Percentiles rank a stretch among this genome's conserved stretches.
phyloP scores from a whole-genome alignment of 2,113 vertebrate species.

The Hemibagrus wyckioides region DNA sequence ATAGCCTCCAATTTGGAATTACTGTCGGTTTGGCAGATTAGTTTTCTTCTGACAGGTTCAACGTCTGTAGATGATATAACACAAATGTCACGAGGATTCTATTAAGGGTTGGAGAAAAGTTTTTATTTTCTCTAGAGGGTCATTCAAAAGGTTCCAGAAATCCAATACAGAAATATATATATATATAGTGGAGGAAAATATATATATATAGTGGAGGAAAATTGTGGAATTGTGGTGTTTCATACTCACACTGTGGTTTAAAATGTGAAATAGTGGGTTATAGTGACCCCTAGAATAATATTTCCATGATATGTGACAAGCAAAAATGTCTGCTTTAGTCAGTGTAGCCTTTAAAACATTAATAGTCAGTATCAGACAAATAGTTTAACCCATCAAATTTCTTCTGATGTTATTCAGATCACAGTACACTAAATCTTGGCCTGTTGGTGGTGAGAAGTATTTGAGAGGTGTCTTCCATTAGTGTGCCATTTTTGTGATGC shows the following conservation, averaged over 20 bases:
- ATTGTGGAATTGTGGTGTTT: too few species aligned
- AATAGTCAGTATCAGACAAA: background rate
- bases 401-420: background rate
- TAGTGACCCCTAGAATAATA: background rate
- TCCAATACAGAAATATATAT: background rate
- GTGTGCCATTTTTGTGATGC: background rate
- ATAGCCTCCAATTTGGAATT: slow-evolving; percentile 11
- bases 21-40: slow-evolving; percentile 9
- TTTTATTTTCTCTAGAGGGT: background rate
- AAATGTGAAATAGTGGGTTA: background rate
- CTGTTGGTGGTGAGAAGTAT: background rate
- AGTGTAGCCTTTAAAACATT: background rate
- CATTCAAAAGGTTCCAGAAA: background rate
- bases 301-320: background rate
- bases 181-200: background rate
- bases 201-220: background rate
- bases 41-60: background rate
- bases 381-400: background rate
- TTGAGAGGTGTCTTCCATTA: background rate
- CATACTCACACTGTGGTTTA: background rate
- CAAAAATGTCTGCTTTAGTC: background rate
- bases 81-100: background rate
- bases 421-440: background rate
- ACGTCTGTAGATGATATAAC: background rate
- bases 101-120: background rate